Percentiles rank a stretch among this genome's conserved stretches.
Evolutionary conservation across 2,113 vertebrate species (phyloP).

Genomic region (Ceuthmochares aereus): DNA sequence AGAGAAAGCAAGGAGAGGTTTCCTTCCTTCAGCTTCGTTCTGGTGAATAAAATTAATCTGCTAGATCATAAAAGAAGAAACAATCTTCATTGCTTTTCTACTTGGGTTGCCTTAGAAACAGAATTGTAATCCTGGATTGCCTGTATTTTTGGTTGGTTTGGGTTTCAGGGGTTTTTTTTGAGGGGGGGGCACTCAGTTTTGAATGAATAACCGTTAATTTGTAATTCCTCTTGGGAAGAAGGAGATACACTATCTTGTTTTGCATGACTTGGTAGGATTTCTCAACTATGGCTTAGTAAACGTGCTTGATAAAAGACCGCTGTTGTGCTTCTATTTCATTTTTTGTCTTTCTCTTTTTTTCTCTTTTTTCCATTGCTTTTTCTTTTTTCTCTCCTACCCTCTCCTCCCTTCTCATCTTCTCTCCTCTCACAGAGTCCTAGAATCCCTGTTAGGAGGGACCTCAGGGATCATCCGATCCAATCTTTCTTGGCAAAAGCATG

Average conservation of each 20-base stretch:
- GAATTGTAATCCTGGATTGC: neutral
- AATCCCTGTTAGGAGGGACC: neutral
- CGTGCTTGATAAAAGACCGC: neutral
- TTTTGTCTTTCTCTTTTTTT: neutral
- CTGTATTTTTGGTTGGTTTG: neutral
- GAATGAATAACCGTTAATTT: neutral
- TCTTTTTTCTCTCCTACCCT: neutral
- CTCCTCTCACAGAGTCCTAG: too few species aligned
- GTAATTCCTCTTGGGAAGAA: neutral
- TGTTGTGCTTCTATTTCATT: neutral
- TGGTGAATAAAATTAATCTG: neutral
- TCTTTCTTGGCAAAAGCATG: neutral
- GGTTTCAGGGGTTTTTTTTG: neutral
- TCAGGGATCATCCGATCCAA: too few species aligned
- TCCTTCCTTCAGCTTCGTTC: conserved; percentile 32
- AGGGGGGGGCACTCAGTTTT: neutral
- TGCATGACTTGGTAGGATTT: neutral
- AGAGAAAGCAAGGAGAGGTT: conserved; percentile 20
- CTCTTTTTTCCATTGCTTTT: neutral
- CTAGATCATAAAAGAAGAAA: conserved; percentile 13
- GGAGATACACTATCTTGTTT: neutral
- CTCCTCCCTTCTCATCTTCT: too few species aligned
- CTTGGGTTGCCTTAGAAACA: neutral
- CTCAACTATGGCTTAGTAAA: neutral
- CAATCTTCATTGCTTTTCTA: neutral